Conservation (phyloP, 2,888 invertebrate genomes). For the Drosophila longiperda region DNA sequence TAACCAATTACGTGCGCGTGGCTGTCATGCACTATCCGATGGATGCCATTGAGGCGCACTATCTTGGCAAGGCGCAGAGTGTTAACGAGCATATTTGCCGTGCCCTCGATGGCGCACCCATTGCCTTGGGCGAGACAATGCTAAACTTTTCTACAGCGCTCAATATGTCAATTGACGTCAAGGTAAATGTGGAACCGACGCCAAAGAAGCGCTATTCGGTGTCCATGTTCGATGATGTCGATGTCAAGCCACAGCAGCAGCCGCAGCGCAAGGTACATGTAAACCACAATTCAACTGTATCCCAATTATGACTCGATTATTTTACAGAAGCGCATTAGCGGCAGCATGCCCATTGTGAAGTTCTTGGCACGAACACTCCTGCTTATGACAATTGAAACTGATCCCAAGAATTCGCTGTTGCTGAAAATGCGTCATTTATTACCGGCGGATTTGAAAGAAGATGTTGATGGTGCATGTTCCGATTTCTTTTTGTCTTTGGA, state of each 20-base stretch:
- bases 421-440: constrained; percentile 61
- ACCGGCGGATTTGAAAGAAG: constrained; percentile 44
- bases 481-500: constrained; percentile 82
- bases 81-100: constrained; percentile 79
- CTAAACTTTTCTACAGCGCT: constrained; percentile 67
- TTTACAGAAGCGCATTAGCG: constrained; percentile 56
- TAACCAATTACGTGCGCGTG: constrained; percentile 81
- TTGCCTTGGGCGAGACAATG: constrained; percentile 62
- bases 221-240: constrained; percentile 83
- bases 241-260: constrained; percentile 64
- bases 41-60: constrained; percentile 69
- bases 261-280: constrained; percentile 60
- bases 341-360: constrained; percentile 74
- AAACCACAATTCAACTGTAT: neutral
- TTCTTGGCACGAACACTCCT: constrained; percentile 81
- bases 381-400: constrained; percentile 70
- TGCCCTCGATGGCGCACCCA: constrained; percentile 63
- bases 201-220: constrained; percentile 80
- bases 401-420: constrained; percentile 66
- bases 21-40: constrained; percentile 73
- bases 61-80: constrained; percentile 57
- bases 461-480: constrained; percentile 66
- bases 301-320: neutral
- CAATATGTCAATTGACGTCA: constrained; percentile 69
- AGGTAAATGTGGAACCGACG: constrained; percentile 34